Base-by-base conservation (phyloP, 2,797 vertebrate genomes). In the Allobates femoralis region DNA sequence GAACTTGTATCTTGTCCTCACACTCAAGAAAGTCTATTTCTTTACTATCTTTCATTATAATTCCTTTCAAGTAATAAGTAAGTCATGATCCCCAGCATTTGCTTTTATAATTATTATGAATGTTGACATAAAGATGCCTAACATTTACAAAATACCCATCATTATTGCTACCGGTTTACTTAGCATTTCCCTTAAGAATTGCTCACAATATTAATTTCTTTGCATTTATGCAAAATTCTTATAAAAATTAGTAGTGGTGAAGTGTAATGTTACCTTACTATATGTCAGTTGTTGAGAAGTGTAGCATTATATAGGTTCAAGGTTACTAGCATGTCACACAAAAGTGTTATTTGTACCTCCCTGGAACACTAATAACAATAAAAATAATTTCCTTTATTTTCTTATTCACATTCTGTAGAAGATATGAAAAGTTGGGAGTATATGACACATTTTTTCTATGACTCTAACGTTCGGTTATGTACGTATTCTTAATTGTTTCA, bases 321-420 rank as follows among this genome's bases (percentile, higher is more conserved):
- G 79, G 79, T 66, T 66, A 66, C 21, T 23, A 51, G n/a, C 37
- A 50, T 19, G 6, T 8, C n/a, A 64, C 19, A 51, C 18, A 66
- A 50, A 28, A 64, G 28, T 51, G 16, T 23, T 55, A 46, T n/a
- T 81, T 50, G 10, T 81, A 16, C 26, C 11, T 10, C 19, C 21
- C 32, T 80, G 28, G 5, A 67, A 50, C 46, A 81, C 51, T 32
- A 7, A 23, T 5, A 51, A 67, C 12, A 21, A 26, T 19, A 15
- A 15, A 21, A 64, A 80, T 11, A 46, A 62, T 64, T 50, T 46
- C 5, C 37, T 19, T 21, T 21, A 64, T 60, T 50, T 28, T 67
- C 34, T 23, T 66, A 51, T 30, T 81, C 26, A 53, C 79, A 60
- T 81, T 67, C 19, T 30, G 28, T 67, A 80, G n/a, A 51, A 11